A percentile compares a stretch with the other conserved stretches of the same genome.
phyloP scores from a whole-genome alignment of 2,797 vertebrate species.

The Pyrocephalus nanus region DNA sequence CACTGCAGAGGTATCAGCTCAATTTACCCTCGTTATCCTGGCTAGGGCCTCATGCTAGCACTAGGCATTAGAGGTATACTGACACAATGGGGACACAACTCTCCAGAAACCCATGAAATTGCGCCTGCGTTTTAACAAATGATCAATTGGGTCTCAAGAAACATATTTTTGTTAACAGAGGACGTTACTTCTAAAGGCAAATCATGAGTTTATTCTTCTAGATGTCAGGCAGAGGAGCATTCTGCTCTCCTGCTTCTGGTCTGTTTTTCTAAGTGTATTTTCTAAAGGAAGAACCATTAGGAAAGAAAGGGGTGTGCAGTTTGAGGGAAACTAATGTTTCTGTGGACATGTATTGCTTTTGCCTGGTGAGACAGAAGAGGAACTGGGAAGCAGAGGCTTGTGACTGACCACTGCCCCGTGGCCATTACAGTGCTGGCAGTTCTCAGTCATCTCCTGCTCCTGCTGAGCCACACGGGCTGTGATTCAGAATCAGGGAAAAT shows the following conservation, averaged over 20 bases:
- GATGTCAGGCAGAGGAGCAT: background rate
- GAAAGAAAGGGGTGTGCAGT: background rate
- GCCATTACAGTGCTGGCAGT: background rate
- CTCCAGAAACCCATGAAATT: background rate
- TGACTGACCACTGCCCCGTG: background rate
- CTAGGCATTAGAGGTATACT: background rate
- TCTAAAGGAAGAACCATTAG: background rate
- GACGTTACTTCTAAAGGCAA: background rate
- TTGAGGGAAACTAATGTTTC: background rate
- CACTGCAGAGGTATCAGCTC: background rate
- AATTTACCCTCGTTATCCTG: background rate
- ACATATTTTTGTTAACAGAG: background rate
- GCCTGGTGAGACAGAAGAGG: background rate
- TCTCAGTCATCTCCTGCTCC: background rate
- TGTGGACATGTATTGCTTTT: accelerated
- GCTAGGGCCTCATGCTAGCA: background rate
- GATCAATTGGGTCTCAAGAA: background rate
- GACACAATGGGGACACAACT: background rate
- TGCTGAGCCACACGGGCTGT: accelerated
- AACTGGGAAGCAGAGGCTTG: background rate
- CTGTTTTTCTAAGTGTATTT: background rate
- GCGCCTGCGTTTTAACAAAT: background rate
- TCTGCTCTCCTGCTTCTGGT: background rate
- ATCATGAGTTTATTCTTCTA: background rate
- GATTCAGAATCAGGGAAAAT: slow-evolving; percentile 50